Base-by-base conservation (phyloP, 2,797 vertebrate species). In the Mormyrops attenuatus region DNA sequence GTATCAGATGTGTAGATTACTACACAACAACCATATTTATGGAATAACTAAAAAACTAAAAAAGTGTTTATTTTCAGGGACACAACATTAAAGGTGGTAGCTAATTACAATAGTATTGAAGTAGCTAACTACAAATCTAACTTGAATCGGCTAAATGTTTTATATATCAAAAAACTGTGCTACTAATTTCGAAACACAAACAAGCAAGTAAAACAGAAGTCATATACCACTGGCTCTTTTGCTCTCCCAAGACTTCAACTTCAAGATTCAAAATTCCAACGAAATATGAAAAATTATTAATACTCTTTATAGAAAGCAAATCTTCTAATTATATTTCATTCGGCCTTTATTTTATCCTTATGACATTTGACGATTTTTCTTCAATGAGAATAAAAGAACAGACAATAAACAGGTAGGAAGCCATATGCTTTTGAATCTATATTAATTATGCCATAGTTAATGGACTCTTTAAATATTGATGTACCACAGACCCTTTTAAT, bases 251-350 rank as follows among this genome's bases (percentile, higher is more conserved):
- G 97, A 96, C 96, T 97, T 94, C 93, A 97, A 96, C 96, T 97
- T 94, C 93, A 97, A 97, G 96, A 96, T 97, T 97, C 96, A 96
- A 96, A 73, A 73, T 73, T 73, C 97, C 96, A 98, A 98, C 97
- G 97, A 98, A 99, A 99, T 98, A 97, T 96, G 97, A 97, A 97
- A 98, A 99, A 99, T 99, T 99, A 98, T 97, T 97, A 95, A 96
- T 97, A 95, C 97, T 98, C 97, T 97, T 98, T 98, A 98, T 96
- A 97, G 97, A 96, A 97, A 98, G 97, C 97, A 97, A 98, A 97
- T 97, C 97, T 97, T 95, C 95, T 96, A 95, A 96, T 96, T 98
- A 98, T 99, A 98, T 98, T 97, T 98, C 97, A 98, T 99, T 98
- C 97, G 95, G 97, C 97, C 97, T 97, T 98, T 98, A 99, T 99